phyloP scores from a whole-genome alignment of 2,113 vertebrate genomes.

The Nothoprocta pentlandii region DNA sequence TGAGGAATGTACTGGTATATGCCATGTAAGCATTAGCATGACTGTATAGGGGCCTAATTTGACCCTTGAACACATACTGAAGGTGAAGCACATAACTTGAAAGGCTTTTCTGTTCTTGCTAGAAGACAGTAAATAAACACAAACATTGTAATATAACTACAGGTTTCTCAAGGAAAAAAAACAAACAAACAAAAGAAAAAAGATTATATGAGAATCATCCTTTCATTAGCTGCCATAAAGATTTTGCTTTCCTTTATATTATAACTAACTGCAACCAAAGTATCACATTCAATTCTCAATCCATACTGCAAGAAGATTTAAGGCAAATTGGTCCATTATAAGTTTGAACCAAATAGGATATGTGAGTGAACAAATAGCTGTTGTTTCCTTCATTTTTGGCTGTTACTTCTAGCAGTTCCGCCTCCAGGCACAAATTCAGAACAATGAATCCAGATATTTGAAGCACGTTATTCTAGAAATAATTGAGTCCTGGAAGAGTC shows the following conservation, averaged over 20 bases:
- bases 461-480: constrained; percentile 60
- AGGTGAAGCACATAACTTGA: not conserved
- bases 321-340: not conserved
- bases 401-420: not conserved
- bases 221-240: not conserved
- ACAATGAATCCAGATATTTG: not conserved
- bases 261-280: not conserved
- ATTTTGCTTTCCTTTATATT: not conserved
- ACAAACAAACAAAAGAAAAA: not conserved
- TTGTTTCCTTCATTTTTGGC: not conserved
- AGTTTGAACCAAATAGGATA: not conserved
- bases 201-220: not conserved
- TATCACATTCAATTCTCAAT: not conserved
- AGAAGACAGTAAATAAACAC: not conserved
- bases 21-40: no score
- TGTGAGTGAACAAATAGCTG: not conserved
- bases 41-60: not conserved
- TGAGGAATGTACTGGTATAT: not conserved
- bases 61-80: not conserved
- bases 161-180: not conserved
- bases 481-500: constrained; percentile 78
- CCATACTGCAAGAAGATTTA: not conserved
- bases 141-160: not conserved
- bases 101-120: not conserved
- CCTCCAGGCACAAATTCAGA: not conserved